Evolutionary conservation across 2,888 invertebrate genomes (phyloP).

Genomic region (Drosophila lacicola): DNA sequence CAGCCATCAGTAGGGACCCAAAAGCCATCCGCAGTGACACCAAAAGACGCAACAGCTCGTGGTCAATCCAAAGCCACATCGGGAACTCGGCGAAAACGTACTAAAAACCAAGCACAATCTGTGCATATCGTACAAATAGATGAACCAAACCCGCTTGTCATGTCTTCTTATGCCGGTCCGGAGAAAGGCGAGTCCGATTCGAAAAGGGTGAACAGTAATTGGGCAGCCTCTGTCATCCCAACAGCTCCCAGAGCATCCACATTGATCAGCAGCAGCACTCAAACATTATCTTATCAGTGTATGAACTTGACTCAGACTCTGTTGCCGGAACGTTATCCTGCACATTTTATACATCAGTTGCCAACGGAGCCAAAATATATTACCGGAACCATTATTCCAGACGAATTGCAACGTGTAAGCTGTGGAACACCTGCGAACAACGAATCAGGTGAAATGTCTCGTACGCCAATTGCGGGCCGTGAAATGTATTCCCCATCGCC

Average conservation of each 20-base stretch:
- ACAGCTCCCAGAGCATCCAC: background rate
- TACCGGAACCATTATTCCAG: conserved; percentile 1
- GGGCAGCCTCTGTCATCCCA: background rate
- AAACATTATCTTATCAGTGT: conserved; percentile 28
- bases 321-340: conserved; percentile 70
- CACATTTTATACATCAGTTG: conserved; percentile 74
- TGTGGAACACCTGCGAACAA: background rate
- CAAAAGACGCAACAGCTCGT: background rate
- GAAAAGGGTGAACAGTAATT: background rate
- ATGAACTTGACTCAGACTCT: conserved; percentile 35
- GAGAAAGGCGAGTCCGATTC: background rate
- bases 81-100: background rate
- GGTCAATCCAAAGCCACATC: background rate
- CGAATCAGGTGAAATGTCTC: background rate
- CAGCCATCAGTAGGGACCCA: background rate
- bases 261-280: background rate
- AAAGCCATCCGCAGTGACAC: too few relatives aligned
- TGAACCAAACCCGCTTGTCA: background rate
- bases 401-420: conserved; percentile 6
- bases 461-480: background rate
- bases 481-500: conserved; percentile 11
- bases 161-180: background rate
- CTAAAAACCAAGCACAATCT: background rate
- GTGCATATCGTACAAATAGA: background rate
- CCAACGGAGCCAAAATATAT: conserved; percentile 36